Conservation (phyloP, 1,140 invertebrate genomes). For the Cydia pomonella region DNA sequence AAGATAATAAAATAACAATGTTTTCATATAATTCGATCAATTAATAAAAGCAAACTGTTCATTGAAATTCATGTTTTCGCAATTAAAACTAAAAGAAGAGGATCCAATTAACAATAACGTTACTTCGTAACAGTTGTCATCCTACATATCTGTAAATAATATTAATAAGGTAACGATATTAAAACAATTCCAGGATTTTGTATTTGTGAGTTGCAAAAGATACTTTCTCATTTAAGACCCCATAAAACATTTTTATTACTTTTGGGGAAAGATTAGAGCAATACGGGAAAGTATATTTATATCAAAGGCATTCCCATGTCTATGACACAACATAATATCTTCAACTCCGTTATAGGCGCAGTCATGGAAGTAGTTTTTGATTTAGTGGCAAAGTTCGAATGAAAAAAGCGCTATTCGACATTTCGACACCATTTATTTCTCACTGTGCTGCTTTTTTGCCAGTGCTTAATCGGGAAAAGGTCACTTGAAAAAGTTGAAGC, state of each 20-base stretch:
- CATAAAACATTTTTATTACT: constrained; percentile 33
- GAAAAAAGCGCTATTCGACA: constrained; percentile 56
- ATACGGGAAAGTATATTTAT: constrained; percentile 28
- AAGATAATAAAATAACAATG: neutral
- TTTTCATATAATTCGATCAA: neutral
- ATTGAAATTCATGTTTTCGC: too few species aligned
- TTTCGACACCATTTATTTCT: constrained; percentile 64
- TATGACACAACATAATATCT: constrained; percentile 35
- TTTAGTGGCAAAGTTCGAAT: constrained; percentile 59
- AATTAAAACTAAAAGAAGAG: neutral
- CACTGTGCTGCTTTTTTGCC: constrained; percentile 50
- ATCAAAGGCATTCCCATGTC: constrained; percentile 15
- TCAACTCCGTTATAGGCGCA: constrained; percentile 33
- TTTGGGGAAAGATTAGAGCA: constrained; percentile 33
- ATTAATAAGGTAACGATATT: constrained; percentile 15
- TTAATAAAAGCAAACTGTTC: neutral
- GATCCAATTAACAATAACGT: neutral
- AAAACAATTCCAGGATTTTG: constrained; percentile 13
- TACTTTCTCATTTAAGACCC: constrained; percentile 27
- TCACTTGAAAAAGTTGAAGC: constrained; percentile 49
- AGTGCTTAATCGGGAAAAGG: constrained; percentile 48
- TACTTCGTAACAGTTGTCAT: neutral
- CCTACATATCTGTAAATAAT: neutral
- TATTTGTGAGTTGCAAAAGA: neutral
- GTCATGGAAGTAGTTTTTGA: constrained; percentile 53